Evolutionary conservation across 1,140 invertebrate genomes (phyloP).

Genomic region (Eupristina koningsbergeri): DNA sequence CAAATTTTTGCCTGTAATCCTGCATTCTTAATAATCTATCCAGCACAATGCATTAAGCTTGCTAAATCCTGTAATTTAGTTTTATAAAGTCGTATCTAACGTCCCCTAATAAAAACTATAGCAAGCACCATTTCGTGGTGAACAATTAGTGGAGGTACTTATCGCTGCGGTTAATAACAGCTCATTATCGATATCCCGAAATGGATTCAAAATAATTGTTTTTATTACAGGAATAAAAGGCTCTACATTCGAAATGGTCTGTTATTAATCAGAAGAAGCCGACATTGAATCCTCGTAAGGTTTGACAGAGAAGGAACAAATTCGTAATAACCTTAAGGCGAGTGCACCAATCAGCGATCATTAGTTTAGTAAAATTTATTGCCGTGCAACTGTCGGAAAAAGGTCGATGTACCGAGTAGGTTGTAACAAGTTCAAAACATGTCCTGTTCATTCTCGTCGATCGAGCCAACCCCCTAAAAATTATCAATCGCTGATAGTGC

Average conservation of each 20-base stretch:
- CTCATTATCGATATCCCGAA: background rate
- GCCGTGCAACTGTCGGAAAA: background rate
- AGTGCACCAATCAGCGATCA: background rate
- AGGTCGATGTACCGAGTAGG: background rate
- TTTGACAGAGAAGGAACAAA: background rate
- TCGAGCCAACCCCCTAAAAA: background rate
- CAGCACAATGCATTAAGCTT: no score
- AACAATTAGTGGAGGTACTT: background rate
- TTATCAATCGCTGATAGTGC: background rate
- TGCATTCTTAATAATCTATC: no score
- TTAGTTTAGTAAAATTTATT: constrained; percentile 25
- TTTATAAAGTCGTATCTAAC: no score
- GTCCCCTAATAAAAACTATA: no score
- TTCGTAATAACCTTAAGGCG: background rate
- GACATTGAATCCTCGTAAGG: background rate
- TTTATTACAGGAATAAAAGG: background rate
- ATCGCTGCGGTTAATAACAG: background rate
- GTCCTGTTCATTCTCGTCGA: constrained; percentile 3
- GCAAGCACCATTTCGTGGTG: background rate
- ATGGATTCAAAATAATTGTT: background rate
- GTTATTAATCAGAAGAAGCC: background rate
- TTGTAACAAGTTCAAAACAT: constrained; percentile 17
- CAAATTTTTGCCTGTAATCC: no score
- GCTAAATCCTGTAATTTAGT: no score
- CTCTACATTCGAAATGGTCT: background rate